Evolutionary conservation across 2,797 vertebrate species (phyloP).

Genomic region (Acropternis orthonyx): DNA sequence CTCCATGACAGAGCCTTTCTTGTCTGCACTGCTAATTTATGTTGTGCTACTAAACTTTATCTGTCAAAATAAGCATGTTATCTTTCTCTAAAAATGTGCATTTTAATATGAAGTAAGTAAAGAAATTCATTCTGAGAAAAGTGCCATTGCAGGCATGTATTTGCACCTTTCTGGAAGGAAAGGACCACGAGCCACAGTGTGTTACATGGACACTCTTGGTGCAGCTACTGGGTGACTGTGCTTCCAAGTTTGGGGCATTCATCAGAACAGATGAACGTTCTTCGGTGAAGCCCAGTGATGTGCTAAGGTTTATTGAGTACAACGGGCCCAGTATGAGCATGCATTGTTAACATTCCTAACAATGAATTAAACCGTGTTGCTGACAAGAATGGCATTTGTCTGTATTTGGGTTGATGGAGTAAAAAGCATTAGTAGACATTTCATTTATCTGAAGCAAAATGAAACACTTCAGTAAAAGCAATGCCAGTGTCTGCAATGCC

Average conservation of each 20-base stretch:
- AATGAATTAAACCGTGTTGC: background rate
- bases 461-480: background rate
- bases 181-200: accelerated
- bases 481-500: background rate
- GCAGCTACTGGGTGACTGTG: background rate
- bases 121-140: background rate
- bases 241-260: background rate
- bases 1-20: background rate
- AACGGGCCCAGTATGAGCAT: too few relatives aligned
- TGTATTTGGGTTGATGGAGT: background rate
- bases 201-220: background rate
- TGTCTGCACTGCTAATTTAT: background rate
- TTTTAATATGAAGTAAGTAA: background rate
- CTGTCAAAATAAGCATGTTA: background rate
- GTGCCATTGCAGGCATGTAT: background rate
- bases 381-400: background rate
- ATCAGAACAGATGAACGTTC: background rate
- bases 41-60: background rate
- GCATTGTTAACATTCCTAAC: background rate
- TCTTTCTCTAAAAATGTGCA: background rate
- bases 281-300: background rate
- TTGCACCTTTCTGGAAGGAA: background rate
- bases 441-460: background rate
- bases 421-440: background rate
- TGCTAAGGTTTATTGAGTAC: background rate